phyloP scores from a whole-genome alignment of 2,888 invertebrate species.

The Morpho helenor region DNA sequence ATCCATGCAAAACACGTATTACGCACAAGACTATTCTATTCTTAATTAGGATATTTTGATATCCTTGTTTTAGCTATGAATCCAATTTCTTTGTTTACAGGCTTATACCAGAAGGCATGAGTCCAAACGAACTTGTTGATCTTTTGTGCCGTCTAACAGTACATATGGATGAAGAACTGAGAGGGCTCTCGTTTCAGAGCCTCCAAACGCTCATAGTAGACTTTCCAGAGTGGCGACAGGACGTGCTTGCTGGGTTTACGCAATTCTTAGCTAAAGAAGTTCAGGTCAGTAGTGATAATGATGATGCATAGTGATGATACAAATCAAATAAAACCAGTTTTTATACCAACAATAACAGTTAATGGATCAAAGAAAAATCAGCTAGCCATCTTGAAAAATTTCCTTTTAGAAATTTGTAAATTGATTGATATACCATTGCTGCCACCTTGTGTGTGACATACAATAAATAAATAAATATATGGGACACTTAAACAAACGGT shows the following conservation, averaged over 20 bases:
- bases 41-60: too few species aligned
- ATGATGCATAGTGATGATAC: constrained; percentile 90
- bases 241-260: constrained; percentile 95
- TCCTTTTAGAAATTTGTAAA: constrained; percentile 85
- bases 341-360: constrained; percentile 89
- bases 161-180: constrained; percentile 98
- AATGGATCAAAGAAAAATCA: constrained; percentile 85
- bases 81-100: constrained; percentile 53
- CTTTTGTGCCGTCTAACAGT: constrained; percentile 95
- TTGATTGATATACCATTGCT: constrained; percentile 73
- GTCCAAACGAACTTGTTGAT: constrained; percentile 95
- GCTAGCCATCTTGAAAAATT: constrained; percentile 85
- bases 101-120: constrained; percentile 98
- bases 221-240: constrained; percentile 98
- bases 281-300: too few species aligned
- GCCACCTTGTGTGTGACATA: constrained; percentile 70
- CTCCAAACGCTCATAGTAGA: constrained; percentile 97
- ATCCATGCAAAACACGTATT: too few species aligned
- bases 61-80: too few species aligned
- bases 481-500: too few species aligned
- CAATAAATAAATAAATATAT: too few species aligned
- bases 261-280: constrained; percentile 97
- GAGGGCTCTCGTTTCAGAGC: constrained; percentile 95
- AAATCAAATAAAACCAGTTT: constrained; percentile 83
- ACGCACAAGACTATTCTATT: too few species aligned